Base-by-base conservation (phyloP, 23 tunicate species). In the Ciona savignyi region DNA sequence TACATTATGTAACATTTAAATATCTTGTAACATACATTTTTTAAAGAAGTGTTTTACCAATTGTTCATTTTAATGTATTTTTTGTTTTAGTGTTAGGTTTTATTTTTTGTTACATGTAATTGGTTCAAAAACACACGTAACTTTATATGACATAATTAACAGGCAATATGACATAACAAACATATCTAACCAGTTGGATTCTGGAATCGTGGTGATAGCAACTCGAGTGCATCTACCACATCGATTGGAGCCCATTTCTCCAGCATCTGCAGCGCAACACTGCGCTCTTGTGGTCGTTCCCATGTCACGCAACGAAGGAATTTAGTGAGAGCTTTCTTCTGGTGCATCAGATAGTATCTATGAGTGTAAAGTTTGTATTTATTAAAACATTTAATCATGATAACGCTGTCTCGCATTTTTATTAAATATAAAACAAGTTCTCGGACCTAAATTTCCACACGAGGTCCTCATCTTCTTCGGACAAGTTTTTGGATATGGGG, bases 161-260 rank as follows among this genome's bases (percentile, higher is more conserved):
- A n/a, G n/a, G n/a, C n/a, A n/a, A n/a, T n/a, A n/a, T n/a, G n/a
- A n/a, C n/a, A n/a, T 66, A n/a, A 21, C 0, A 0, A 63, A 25
- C 23, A 51, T 3, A 56, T 28, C 51, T 33, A 67, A 90, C 97
- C 97, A 9, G 87, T 80, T 25, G 90, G 91, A 49, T 85, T 81
- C 65, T 80, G 65, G 49, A 77, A 82, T 33, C 79, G 62, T n/a
- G 93, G 85, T 6, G 93, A 81, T 48, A 93, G 60, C 31, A 86
- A 73, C 32, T 87, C 92, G 42, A 95, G 69, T 11, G 99, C 99
- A 65, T 83, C 93, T 24, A 82, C 78, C 23, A 78, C 92, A 72
- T 85, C 89, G 23, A 95, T 88, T 9, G 91, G 96, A 9, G 84
- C 77, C 99, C 99, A 95, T 60, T 87, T 78, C 21, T 94, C 87